These are phyloP conservation scores for Bos indicus DNA, from an alignment of 2,113 vertebrate genomes.

Conservation along the genomic window DNA sequence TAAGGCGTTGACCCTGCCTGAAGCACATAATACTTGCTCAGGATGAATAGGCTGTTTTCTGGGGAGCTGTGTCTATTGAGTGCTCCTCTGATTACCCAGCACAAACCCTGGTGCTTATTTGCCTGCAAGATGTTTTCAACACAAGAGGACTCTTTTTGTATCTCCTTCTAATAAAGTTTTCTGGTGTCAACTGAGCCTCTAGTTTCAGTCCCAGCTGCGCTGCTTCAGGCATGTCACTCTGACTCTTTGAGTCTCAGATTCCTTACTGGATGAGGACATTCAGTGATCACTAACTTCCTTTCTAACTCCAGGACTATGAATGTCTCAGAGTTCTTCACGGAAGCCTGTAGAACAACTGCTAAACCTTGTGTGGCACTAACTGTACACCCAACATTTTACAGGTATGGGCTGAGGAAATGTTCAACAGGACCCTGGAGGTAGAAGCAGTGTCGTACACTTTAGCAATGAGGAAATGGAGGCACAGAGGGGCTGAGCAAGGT, in stretches of 20 bases:
- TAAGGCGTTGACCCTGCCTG: not conserved
- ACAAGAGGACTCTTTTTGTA: too few species aligned
- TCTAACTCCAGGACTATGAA: not conserved
- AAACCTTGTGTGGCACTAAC: fast-evolving
- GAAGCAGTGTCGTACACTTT: not conserved
- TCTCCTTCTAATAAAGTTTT: not conserved
- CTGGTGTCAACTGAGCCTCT: not conserved
- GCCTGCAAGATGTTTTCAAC: not conserved
- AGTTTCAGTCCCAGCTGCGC: fast-evolving
- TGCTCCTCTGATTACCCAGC: not conserved
- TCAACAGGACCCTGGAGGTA: not conserved
- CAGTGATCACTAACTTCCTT: not conserved
- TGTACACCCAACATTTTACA: fast-evolving
- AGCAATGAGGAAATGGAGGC: not conserved
- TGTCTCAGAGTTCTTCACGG: fast-evolving
- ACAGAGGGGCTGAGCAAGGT: not conserved
- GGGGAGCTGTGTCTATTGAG: not conserved
- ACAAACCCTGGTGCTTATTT: not conserved
- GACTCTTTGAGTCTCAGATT: not conserved
- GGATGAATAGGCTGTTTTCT: not conserved
- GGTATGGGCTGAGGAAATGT: not conserved
- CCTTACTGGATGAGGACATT: not conserved
- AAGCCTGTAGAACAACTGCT: not conserved
- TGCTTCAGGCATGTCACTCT: not conserved
- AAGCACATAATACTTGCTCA: not conserved